These are phyloP conservation scores for Buathra laborator DNA, from an alignment of 2,888 invertebrate genomes.

Conservation along the genomic window DNA sequence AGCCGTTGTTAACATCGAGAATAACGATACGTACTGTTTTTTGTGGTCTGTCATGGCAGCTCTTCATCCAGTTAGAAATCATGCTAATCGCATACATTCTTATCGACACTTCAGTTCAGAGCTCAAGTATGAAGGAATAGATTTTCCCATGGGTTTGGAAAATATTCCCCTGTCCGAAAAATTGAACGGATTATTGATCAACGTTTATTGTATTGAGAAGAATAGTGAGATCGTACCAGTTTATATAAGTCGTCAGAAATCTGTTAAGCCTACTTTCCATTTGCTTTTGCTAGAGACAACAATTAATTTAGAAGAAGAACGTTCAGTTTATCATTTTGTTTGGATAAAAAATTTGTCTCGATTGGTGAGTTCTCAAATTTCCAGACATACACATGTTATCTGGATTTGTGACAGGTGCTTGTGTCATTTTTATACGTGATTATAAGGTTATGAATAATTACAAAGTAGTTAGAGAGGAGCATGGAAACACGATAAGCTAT, in stretches of 20 bases:
- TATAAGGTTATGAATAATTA: conserved; percentile 24
- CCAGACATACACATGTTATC: background rate
- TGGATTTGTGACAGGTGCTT: conserved; percentile 24
- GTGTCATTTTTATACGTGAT: conserved; percentile 8
- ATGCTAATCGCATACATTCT: conserved; percentile 49
- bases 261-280: conserved; percentile 57
- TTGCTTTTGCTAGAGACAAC: conserved; percentile 48
- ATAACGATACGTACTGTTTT: conserved; percentile 70
- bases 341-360: conserved; percentile 64
- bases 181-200: conserved; percentile 66
- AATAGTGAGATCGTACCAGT: conserved; percentile 58
- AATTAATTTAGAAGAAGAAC: conserved; percentile 6
- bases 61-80: conserved; percentile 54
- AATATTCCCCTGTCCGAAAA: conserved; percentile 64
- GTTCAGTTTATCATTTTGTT: conserved; percentile 39
- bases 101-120: conserved; percentile 67
- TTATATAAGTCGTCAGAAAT: conserved; percentile 57
- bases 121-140: conserved; percentile 65
- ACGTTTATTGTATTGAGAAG: conserved; percentile 63
- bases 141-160: conserved; percentile 64
- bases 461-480: background rate
- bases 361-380: conserved; percentile 51
- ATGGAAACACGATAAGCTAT: no score
- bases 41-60: conserved; percentile 70
- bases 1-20: conserved; percentile 71